These are phyloP conservation scores for Eupithecia centaureata DNA, from an alignment of 2,888 invertebrate genomes.

Conservation along the genomic window DNA sequence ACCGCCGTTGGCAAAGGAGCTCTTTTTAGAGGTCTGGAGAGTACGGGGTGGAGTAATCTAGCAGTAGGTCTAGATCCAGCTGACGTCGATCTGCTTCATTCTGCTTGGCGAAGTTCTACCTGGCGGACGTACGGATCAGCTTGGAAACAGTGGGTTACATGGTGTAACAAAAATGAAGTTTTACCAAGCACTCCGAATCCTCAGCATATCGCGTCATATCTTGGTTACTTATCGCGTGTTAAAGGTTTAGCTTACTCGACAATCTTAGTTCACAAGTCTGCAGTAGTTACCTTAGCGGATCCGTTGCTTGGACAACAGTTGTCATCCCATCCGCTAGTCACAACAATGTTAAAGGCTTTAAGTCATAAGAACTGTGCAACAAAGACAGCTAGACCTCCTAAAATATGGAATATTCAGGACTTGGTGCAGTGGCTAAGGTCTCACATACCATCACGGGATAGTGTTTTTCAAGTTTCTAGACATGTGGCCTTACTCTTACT, in stretches of 20 bases:
- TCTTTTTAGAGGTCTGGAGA: constrained; percentile 44
- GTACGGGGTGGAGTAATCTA: constrained; percentile 43
- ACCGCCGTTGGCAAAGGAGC: constrained; percentile 24
- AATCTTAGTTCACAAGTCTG: constrained; percentile 40
- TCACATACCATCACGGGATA: not conserved
- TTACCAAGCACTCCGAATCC: constrained; percentile 36
- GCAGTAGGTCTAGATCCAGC: not conserved
- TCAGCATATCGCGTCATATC: constrained; percentile 28
- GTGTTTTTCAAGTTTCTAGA: constrained; percentile 11
- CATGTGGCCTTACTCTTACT: constrained; percentile 10
- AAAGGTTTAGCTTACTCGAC: constrained; percentile 32
- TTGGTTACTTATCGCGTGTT: constrained; percentile 19
- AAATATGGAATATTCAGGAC: constrained; percentile 9
- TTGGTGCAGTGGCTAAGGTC: not conserved
- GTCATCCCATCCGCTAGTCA: not conserved
- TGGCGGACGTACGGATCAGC: constrained; percentile 36
- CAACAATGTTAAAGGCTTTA: not conserved
- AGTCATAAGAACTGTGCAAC: not conserved
- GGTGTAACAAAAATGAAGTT: constrained; percentile 36
- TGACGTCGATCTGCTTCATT: constrained; percentile 21
- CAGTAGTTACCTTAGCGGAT: constrained; percentile 29
- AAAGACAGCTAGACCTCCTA: not conserved
- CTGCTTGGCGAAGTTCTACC: constrained; percentile 7
- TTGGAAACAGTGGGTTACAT: constrained; percentile 39
- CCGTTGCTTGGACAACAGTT: constrained; percentile 12